These are phyloP conservation scores for Sorex araneus DNA, from an alignment of 2,113 vertebrate species.

Conservation along the genomic window DNA sequence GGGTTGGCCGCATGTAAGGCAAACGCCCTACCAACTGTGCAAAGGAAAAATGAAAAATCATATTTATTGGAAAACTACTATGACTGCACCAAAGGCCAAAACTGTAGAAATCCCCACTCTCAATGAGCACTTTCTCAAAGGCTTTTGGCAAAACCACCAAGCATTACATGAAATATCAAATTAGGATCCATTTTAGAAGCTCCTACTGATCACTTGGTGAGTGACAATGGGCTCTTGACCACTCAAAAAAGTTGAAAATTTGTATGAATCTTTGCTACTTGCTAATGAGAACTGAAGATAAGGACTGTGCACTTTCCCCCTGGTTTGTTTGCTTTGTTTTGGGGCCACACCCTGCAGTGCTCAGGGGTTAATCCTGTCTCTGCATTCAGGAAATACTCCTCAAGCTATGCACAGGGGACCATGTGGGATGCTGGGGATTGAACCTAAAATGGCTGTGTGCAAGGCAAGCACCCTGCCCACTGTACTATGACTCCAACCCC, in stretches of 20 bases:
- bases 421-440: no score
- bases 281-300: not conserved
- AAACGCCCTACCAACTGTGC: no score
- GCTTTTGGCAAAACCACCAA: not conserved
- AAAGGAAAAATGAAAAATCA: constrained; percentile 1
- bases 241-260: not conserved
- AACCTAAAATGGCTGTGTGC: no score
- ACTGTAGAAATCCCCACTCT: not conserved
- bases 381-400: no score
- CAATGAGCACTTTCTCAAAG: fast-evolving
- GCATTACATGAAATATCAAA: not conserved
- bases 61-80: not conserved
- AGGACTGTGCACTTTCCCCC: not conserved
- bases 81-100: not conserved
- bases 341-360: no score
- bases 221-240: not conserved
- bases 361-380: no score
- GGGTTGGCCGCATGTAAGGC: no score
- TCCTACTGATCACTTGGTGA: not conserved
- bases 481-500: no score
- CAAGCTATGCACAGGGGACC: no score
- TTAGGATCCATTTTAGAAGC: not conserved
- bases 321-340: no score
- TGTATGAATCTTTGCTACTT: not conserved
- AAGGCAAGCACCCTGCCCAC: no score